These are phyloP conservation scores for Drosophila sordidapex DNA, from an alignment of 2,888 invertebrate genomes.

Conservation along the genomic window DNA sequence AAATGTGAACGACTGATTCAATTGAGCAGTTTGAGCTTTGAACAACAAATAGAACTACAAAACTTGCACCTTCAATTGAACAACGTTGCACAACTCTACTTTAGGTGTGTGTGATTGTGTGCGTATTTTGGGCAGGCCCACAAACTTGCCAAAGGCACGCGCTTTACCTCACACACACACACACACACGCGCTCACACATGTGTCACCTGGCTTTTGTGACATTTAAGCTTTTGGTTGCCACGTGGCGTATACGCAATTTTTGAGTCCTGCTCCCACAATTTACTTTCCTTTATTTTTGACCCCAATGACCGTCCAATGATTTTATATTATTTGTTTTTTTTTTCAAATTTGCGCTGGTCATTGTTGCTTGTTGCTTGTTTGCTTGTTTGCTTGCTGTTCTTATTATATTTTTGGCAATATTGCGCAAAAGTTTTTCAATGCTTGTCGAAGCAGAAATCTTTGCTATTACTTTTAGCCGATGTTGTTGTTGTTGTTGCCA, in stretches of 20 bases:
- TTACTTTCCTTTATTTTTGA: conserved; percentile 20
- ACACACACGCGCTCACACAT: not conserved
- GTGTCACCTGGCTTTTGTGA: conserved; percentile 42
- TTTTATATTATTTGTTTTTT: conserved; percentile 25
- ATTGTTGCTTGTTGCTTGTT: conserved; percentile 10
- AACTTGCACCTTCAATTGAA: not conserved
- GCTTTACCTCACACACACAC: conserved; percentile 30
- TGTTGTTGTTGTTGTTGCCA: conserved; percentile 25
- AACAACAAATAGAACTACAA: not conserved
- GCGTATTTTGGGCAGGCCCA: conserved; percentile 27
- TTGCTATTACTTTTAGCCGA: conserved; percentile 29
- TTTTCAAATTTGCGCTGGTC: conserved; percentile 8
- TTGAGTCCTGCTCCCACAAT: conserved; percentile 34
- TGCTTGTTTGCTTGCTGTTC: conserved; percentile 1
- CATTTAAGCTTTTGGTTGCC: conserved; percentile 49
- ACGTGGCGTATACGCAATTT: conserved; percentile 69
- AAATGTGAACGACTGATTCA: not conserved
- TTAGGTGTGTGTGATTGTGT: conserved; percentile 7
- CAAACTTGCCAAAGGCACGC: conserved; percentile 73
- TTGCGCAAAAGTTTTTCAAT: conserved; percentile 53
- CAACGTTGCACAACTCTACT: not conserved
- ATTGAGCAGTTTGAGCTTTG: not conserved
- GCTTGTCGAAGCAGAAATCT: conserved; percentile 46
- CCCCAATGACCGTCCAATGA: conserved; percentile 38
- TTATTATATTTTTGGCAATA: conserved; percentile 26